A percentile compares a stretch with the other conserved stretches of the same genome.
Conservation (phyloP, 2,888 invertebrate species). For the Halocaridina rubra region DNA sequence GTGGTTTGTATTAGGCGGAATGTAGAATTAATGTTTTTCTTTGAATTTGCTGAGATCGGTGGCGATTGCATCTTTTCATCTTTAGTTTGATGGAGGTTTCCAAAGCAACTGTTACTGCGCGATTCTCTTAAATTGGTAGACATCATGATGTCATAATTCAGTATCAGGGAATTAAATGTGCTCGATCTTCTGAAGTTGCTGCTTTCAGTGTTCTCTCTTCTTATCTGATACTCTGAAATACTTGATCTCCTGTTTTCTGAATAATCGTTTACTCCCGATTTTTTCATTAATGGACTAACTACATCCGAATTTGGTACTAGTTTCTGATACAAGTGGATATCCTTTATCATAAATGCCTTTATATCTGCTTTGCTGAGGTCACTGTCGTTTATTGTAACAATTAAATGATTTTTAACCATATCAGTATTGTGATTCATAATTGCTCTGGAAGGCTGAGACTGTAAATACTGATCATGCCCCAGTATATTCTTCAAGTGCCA, state of each 20-base stretch:
- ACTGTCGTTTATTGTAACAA: neutral
- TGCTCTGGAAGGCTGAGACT: no score
- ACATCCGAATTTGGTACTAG: no score
- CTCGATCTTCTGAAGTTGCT: no score
- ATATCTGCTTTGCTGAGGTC: neutral
- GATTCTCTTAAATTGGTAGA: neutral
- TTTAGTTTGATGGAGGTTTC: neutral
- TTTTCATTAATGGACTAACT: neutral
- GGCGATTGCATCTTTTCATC: neutral
- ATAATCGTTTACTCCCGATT: neutral
- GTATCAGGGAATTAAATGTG: neutral
- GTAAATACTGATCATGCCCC: no score
- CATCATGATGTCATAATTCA: neutral
- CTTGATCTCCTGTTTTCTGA: neutral
- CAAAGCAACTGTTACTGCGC: neutral
- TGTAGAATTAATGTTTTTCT: neutral
- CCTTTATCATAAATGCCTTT: neutral
- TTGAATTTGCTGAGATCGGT: neutral
- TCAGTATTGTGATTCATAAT: neutral
- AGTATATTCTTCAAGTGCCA: constrained; percentile 21
- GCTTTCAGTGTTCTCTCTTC: no score
- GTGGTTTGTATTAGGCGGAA: neutral
- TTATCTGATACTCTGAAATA: no score
- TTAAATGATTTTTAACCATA: neutral
- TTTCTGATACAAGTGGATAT: no score